Evolutionary conservation across 2,888 invertebrate genomes (phyloP), one percentile per base, ranked within the genome.

Genomic region (Psylliodes chrysocephalus): DNA sequence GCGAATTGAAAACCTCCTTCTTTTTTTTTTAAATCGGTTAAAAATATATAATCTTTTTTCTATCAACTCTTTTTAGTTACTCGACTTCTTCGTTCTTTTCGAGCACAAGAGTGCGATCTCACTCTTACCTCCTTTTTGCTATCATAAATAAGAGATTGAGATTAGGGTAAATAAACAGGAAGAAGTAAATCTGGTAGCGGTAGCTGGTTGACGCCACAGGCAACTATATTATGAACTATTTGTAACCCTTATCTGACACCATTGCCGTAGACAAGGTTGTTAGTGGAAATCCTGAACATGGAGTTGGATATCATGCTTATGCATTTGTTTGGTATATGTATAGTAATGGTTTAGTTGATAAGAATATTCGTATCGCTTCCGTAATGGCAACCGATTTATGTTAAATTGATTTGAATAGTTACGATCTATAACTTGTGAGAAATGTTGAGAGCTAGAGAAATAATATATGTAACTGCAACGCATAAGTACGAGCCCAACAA

Each of bases 201-300:
- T 49, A 49, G 15, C 49, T 42, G 17, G 15, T 6, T 49, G 17
- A n/a, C 47, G 19, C 25, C 14, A 10, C 10, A 17, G n/a, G 25
- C 49, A 49, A 18, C 49, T 49, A 28, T 30, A 49, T 49, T 28
- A 28, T 49, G 28, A 49, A 49, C 49, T 49, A 49, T 49, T 49
- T 30, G 49, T 49, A 49, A 49, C 30, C 49, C 49, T 49, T 49
- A 49, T 49, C 28, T 38, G 38, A 53, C 53, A 14, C 33, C 51
- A 25, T 33, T 30, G 51, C 18, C 51, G 33, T 33, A 33, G 51
- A 51, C 18, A 51, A 33, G 33, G 12, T 25, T 51, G 25, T 51
- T 51, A 17, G 33, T 14, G 51, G 33, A 51, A 51, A 51, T 51
- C 46, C 46, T 46, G 14, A 46, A 46, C n/a, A 46, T 25, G 22